These are phyloP conservation scores for Agriopis marginaria DNA, from an alignment of 2,888 invertebrate species.

Conservation along the genomic window DNA sequence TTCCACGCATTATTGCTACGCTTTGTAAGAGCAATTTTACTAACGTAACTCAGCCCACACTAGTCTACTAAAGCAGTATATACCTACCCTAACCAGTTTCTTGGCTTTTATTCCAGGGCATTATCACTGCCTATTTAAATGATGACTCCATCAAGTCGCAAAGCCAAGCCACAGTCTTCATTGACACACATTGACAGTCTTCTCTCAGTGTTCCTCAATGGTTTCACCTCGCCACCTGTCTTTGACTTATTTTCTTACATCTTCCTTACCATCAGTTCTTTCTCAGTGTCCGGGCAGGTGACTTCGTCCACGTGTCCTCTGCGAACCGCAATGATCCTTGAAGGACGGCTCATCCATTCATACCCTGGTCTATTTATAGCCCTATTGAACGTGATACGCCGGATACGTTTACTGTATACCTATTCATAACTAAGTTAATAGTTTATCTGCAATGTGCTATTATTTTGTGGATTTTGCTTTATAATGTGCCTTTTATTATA, in stretches of 20 bases:
- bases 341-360: constrained; percentile 25
- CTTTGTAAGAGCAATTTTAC: too few relatives aligned
- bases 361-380: constrained; percentile 25
- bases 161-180: too few relatives aligned
- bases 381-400: constrained; percentile 26
- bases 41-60: too few relatives aligned
- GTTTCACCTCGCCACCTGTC: background rate
- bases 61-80: too few relatives aligned
- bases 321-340: constrained; percentile 33
- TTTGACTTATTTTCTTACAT: background rate
- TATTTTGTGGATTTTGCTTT: constrained; percentile 4
- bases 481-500: background rate
- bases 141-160: too few relatives aligned
- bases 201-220: too few relatives aligned
- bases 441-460: background rate
- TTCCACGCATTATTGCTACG: too few relatives aligned
- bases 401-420: constrained; percentile 25
- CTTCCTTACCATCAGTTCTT: background rate
- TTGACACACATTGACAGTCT: too few relatives aligned
- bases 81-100: too few relatives aligned
- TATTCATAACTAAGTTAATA: constrained; percentile 11
- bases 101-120: too few relatives aligned
- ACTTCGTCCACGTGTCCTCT: constrained; percentile 17
- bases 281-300: constrained; percentile 6
- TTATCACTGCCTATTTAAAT: too few relatives aligned